Conservation (phyloP, 2,888 invertebrate genomes). For the Tridacna crocea region DNA sequence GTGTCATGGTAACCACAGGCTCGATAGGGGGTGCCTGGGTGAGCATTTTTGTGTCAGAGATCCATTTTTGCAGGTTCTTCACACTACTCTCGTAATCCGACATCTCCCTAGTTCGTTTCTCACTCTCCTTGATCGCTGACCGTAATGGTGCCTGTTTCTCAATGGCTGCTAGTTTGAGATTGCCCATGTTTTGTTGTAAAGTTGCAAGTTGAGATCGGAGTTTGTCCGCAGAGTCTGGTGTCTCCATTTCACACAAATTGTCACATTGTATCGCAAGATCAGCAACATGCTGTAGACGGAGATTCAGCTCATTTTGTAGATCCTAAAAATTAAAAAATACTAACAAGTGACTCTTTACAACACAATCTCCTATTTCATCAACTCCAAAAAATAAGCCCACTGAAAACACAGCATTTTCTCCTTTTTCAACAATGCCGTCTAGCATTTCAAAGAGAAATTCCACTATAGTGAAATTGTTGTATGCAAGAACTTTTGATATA, state of each 20-base stretch:
- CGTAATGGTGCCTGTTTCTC: slow-evolving; percentile 74
- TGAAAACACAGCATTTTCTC: no score
- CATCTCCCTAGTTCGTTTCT: slow-evolving; percentile 75
- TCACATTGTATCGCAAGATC: slow-evolving; percentile 81
- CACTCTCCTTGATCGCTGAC: slow-evolving; percentile 74
- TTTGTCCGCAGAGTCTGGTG: slow-evolving; percentile 70
- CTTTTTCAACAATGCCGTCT: not conserved
- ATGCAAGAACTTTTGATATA: no score
- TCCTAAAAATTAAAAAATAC: slow-evolving; percentile 55
- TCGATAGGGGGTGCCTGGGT: slow-evolving; percentile 61
- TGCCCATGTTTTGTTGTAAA: slow-evolving; percentile 74
- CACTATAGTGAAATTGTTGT: no score
- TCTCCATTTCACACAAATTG: slow-evolving; percentile 73
- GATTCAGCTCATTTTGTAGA: slow-evolving; percentile 76
- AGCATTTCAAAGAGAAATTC: not conserved
- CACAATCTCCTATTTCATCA: no score
- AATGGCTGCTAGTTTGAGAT: slow-evolving; percentile 75
- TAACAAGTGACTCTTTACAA: not conserved
- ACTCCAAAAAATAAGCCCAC: no score
- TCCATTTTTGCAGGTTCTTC: slow-evolving; percentile 78
- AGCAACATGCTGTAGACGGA: slow-evolving; percentile 74
- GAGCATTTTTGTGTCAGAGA: slow-evolving; percentile 75
- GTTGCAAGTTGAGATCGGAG: slow-evolving; percentile 73
- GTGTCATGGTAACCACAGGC: slow-evolving; percentile 45
- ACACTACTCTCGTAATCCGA: slow-evolving; percentile 75